These are phyloP conservation scores for Drosophila truncata DNA, from an alignment of 1,140 invertebrate species.

Conservation along the genomic window DNA sequence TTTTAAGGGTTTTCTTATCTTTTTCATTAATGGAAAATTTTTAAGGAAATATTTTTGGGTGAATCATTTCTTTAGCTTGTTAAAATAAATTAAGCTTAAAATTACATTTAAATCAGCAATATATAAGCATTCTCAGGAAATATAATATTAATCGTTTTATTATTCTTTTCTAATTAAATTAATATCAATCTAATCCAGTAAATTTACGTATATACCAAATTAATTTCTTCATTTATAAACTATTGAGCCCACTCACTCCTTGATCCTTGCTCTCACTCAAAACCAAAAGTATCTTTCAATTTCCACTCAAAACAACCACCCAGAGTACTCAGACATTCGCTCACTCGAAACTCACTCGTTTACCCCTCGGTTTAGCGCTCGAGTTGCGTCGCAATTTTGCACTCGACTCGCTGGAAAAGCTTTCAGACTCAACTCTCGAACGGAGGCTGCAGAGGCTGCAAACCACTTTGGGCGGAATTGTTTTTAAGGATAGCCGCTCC, in stretches of 20 bases:
- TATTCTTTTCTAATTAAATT: background rate
- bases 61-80: background rate
- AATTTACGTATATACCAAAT: background rate
- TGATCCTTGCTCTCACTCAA: constrained; percentile 1
- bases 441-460: constrained; percentile 66
- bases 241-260: no score
- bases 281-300: background rate
- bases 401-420: constrained; percentile 41
- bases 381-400: constrained; percentile 28
- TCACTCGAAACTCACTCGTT: constrained; percentile 21
- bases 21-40: background rate
- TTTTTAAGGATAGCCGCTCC: constrained; percentile 75
- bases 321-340: constrained; percentile 21
- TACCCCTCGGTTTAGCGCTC: constrained; percentile 4
- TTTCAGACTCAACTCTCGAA: constrained; percentile 33
- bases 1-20: background rate
- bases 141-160: background rate
- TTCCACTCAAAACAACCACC: constrained; percentile 55
- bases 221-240: background rate
- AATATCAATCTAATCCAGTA: background rate
- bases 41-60: background rate
- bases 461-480: constrained; percentile 59
- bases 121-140: background rate
- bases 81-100: no score
- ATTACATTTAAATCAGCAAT: fast-evolving